A percentile compares a stretch with the other conserved stretches of the same genome.
These are phyloP conservation scores for Epinephelus coioides DNA, from an alignment of 2,797 vertebrate genomes.

Conservation along the genomic window DNA sequence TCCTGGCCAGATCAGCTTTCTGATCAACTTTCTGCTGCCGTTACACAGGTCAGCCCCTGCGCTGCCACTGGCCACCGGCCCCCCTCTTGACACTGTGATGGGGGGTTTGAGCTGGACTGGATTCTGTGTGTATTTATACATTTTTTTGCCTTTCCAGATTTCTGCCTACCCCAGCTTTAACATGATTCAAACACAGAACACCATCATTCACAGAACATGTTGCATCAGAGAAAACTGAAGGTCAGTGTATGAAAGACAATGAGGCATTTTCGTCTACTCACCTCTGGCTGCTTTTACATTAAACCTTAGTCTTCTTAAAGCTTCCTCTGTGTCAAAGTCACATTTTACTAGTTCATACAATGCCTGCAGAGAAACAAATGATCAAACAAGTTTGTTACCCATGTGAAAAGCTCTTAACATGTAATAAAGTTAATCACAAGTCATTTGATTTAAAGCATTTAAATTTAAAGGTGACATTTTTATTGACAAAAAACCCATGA, in stretches of 20 bases:
- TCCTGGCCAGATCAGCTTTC: no score
- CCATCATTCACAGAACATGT: not conserved
- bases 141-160: no score
- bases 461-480: no score
- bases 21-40: no score
- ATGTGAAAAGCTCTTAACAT: not conserved
- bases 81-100: no score
- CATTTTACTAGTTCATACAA: conserved; percentile 98
- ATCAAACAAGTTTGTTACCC: not conserved
- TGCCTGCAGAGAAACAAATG: conserved; percentile 83
- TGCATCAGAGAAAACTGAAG: not conserved
- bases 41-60: no score
- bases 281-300: conserved; percentile 97
- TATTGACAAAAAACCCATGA: no score
- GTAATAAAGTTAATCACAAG: not conserved
- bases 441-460: no score
- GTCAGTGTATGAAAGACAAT: not conserved
- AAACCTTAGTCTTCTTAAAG: conserved; percentile 93
- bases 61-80: no score
- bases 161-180: not conserved
- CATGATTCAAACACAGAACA: not conserved
- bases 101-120: no score
- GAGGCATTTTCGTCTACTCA: conserved; percentile 68
- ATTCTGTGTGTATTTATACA: no score
- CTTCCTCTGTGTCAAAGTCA: conserved; percentile 96